A percentile compares a stretch with the other conserved stretches of the same genome.
phyloP scores from a whole-genome alignment of 1,140 invertebrate species.

The Neelides sp. region DNA sequence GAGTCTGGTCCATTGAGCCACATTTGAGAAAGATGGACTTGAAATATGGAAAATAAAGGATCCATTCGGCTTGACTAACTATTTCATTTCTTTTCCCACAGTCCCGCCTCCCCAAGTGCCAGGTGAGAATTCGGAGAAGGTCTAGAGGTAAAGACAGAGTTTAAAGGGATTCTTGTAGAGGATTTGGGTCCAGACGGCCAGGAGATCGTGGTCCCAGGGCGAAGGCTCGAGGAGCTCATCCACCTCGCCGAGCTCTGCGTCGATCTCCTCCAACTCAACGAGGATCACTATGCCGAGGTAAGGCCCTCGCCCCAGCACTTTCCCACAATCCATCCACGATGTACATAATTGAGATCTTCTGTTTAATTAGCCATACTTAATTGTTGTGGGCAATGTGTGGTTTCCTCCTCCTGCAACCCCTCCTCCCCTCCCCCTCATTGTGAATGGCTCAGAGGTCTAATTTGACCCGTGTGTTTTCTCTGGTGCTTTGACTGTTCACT shows the following conservation, averaged over 20 bases:
- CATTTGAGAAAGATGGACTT: too few relatives aligned
- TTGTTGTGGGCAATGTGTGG: conserved; percentile 12
- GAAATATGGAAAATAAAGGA: too few relatives aligned
- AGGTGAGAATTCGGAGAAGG: too few relatives aligned
- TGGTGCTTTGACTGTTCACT: conserved; percentile 31
- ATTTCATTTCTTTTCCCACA: not conserved
- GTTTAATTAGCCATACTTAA: conserved; percentile 24
- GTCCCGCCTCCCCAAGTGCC: too few relatives aligned
- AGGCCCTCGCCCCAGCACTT: conserved; percentile 33
- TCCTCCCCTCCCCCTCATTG: too few relatives aligned
- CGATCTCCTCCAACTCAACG: conserved; percentile 95
- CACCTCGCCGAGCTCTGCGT: conserved; percentile 95
- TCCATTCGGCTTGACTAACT: not conserved
- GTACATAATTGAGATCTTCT: conserved; percentile 16
- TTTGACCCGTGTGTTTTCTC: conserved; percentile 21
- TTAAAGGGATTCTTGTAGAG: conserved; percentile 47
- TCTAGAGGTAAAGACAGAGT: too few relatives aligned
- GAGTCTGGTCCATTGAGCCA: too few relatives aligned
- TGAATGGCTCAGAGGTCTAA: conserved; percentile 22
- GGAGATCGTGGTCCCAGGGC: conserved; percentile 62
- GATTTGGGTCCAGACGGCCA: conserved; percentile 59
- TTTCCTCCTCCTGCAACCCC: too few relatives aligned
- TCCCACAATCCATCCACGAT: conserved; percentile 1
- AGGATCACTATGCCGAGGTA: conserved; percentile 99
- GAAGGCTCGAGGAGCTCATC: conserved; percentile 92